Evolutionary conservation across 2,797 vertebrate genomes (phyloP).

Genomic region (Acanthurus lineatus): DNA sequence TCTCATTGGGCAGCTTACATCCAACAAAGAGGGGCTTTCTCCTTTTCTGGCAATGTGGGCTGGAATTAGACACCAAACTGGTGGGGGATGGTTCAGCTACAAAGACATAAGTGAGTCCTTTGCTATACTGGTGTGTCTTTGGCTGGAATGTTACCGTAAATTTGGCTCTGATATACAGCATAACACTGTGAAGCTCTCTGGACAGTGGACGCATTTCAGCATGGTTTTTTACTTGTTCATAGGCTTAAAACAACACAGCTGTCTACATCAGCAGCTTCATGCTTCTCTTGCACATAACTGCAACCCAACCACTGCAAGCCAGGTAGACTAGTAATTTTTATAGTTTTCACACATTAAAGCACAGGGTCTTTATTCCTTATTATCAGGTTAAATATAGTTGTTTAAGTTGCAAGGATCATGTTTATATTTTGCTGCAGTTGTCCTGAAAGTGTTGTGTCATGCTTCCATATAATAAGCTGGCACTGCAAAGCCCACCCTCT

Average conservation of each 20-base stretch:
- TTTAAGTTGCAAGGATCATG: background rate
- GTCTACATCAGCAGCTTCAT: no score
- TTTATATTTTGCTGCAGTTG: background rate
- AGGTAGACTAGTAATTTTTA: background rate
- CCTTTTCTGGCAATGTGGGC: conserved; percentile 78
- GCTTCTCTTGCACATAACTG: no score
- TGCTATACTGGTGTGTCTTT: conserved; percentile 50
- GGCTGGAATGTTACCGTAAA: conserved; percentile 57
- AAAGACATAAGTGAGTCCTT: conserved; percentile 16
- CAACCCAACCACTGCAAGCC: no score
- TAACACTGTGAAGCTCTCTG: conserved; percentile 12
- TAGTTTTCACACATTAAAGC: background rate
- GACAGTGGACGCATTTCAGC: conserved; percentile 8
- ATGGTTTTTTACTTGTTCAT: no score
- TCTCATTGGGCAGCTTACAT: conserved; percentile 59
- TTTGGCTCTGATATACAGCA: conserved; percentile 42
- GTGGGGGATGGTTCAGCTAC: background rate
- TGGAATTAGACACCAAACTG: conserved; percentile 48
- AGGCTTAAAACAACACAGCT: no score
- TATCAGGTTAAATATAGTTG: background rate
- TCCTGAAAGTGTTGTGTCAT: background rate
- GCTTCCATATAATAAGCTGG: background rate
- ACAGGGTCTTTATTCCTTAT: background rate
- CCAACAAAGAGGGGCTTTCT: conserved; percentile 64
- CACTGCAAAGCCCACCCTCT: background rate